Base-by-base conservation (phyloP, 2,113 vertebrate genomes). In the Ceyx cyanopectus region DNA sequence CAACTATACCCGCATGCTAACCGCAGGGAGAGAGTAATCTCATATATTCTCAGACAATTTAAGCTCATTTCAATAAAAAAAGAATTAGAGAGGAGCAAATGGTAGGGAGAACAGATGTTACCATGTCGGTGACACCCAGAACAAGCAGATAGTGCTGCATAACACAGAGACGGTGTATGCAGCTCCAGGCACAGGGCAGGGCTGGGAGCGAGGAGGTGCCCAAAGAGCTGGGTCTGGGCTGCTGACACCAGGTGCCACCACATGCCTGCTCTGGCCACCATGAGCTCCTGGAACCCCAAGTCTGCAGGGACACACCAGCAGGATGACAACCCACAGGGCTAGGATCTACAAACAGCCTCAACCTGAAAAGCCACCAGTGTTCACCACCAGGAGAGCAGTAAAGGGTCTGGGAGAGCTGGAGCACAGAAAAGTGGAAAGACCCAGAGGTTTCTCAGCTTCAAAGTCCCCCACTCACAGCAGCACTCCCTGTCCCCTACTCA, bases 41-140 rank as follows among this genome's bases (percentile, higher is more conserved):
- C 68, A 91, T 89, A 45, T 20, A 77, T 93, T 79, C 96, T 60
- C 93, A 81, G 48, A 65, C 80, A 65, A 87, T 87, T 95, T 80
- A 61, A 83, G 76, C 66, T 94, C 92, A 92, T 96, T 97, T 93
- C 95, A 95, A 89, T 88, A 69, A 81, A 90, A 92, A 57, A 72
- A 73, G 57, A 96, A 93, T 89, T 65, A 94, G 88, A 56, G 1
- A 16, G 84, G 84, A 74, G 43, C 56, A 51, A 92, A 75, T 8
- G 56, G 70, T 67, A 58, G 61, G 41, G 68, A 87, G 72, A 95
- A 81, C 45, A 53, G 86, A 58, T 88, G 91, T 40, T 21, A 4
- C 20, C 3, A 43, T 8, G 3, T 8, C 10, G 43, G 78, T 43
- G 63, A 81, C 86, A 75, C 34, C 40, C 56, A 29, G 26, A 83